Evolutionary conservation across 2,888 invertebrate species (phyloP), one percentile per base, ranked within the genome.

Genomic region (Neoaliturus tenellus): DNA sequence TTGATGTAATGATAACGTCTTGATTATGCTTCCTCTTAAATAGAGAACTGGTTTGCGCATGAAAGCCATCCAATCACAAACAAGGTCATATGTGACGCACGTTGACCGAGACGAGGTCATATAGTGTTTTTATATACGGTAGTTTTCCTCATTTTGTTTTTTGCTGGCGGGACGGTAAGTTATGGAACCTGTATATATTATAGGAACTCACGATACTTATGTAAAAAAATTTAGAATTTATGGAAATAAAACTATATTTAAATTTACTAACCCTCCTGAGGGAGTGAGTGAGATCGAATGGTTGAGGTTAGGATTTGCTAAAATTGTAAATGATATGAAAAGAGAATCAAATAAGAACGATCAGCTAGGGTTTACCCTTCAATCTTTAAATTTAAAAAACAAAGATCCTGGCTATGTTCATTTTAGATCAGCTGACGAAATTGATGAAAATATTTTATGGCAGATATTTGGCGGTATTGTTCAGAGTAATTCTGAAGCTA

Each of bases 391-490:
- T 35, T 39, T 73, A 41, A 80, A 80, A 33, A 31, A 20, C 5
- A 51, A 58, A 14, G 80, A 80, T 5, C 48, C 80, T 0, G 80
- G 80, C 5, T 80, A 31, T 51, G 80, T 80, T 1, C 17, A 31
- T 14, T 80, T 80, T 20, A 10, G 58, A 8, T 58, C 80, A 12
- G 80, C 80, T 2, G 8, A 33, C 17, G 55, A 80, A 55, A 23
- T 80, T 0, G 14, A 80, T n/a, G 51, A 25, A 12, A 58, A 81
- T 33, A 69, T 81, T 25, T 25, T 48, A 25, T 84, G 80, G 55
- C 55, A 35, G 20, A 78, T 67, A 31, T 83, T 83, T 80, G 58
- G 69, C 14, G 69, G 81, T 44, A 81, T 81, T 44, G 35, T 35
- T 48, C 80, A 80, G 25, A 58, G 58, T 58, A 80, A 80, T 35